These are phyloP conservation scores for Erpetoichthys calabaricus DNA, from an alignment of 2,797 vertebrate genomes.

Conservation along the genomic window DNA sequence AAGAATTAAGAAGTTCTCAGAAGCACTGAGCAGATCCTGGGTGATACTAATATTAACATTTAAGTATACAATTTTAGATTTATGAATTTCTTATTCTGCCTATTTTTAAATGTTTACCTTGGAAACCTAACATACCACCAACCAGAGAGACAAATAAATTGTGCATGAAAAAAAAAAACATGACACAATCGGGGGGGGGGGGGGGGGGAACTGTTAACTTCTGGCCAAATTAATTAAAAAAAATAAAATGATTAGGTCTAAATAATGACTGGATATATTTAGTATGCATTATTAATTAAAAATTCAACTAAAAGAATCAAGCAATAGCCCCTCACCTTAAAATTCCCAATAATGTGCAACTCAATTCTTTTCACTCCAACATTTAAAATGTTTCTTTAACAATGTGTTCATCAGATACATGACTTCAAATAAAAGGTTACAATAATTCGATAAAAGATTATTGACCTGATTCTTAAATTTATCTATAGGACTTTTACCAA, in stretches of 20 bases:
- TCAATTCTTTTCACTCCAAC: conserved; percentile 26
- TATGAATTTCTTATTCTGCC: conserved; percentile 38
- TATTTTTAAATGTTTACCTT: conserved; percentile 45
- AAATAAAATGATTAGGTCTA: conserved; percentile 21
- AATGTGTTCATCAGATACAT: conserved; percentile 14
- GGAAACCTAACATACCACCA: conserved; percentile 43
- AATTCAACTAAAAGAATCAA: conserved; percentile 32
- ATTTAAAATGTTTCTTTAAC: conserved; percentile 7
- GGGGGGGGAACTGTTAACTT: conserved; percentile 20
- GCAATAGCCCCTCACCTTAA: conserved; percentile 39
- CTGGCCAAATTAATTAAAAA: conserved; percentile 9
- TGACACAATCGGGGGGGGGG: too few relatives aligned
- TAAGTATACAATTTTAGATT: conserved; percentile 58
- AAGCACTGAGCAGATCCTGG: conserved; percentile 25
- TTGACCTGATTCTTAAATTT: conserved; percentile 26
- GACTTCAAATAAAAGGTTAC: conserved; percentile 23
- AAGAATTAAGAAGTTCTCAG: neutral
- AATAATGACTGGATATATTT: conserved; percentile 40
- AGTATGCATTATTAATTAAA: conserved; percentile 33
- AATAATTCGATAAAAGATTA: conserved; percentile 25
- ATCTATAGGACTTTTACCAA: conserved; percentile 23
- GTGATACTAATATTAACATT: conserved; percentile 62
- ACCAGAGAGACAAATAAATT: conserved; percentile 27
- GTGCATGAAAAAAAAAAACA: too few relatives aligned
- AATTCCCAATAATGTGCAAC: conserved; percentile 40